Base-by-base conservation (phyloP, 1,140 invertebrate species). In the Brachionus paranguensis region DNA sequence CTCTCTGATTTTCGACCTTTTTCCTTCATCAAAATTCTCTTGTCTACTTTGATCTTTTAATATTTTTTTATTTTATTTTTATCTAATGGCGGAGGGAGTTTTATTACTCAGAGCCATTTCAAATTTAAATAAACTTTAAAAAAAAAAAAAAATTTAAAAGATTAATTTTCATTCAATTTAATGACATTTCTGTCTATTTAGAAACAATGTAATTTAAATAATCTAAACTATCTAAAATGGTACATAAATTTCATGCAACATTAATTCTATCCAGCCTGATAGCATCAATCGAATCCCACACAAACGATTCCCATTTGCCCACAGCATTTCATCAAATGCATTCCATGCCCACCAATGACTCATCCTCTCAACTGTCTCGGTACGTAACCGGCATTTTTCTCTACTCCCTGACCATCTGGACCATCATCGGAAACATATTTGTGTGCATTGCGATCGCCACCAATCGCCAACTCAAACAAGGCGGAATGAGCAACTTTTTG, bases 381-480 rank as follows among this genome's bases (percentile, higher is more conserved):
- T 72, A 72, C 10, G 17, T 29, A 29, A 76, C 72, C 12, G 78
- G 78, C 27, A 27, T 81, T n/a, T 43, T 81, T 27, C 33, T 81
- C 11, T 81, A 64, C 24, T 81, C 88, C n/a, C 86, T 89, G 20
- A 89, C 87, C 11, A 79, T 89, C 1, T 88, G 87, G 85, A 90
- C 89, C n/a, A 86, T 88, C n/a, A 85, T 89, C 37, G 89, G 89
- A n/a, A 90, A 90, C 85, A 64, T 88, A 7, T 78, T 89, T 45
- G 88, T 90, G 8, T 84, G 86, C 27, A 78, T 87, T 4, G 88
- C 89, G 6, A 85, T 90, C 50, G 87, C 86, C 85, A 86, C 85
- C 74, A 89, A 88, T 85, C 86, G 87, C 29, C 86, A 86, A 37
- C 85, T 90, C 24, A 86, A 88, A 84, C 88, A 88, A 11, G 83